Evolutionary conservation across 2,888 invertebrate genomes (phyloP), one percentile per base, ranked within the genome.

Genomic region (Limulus polyphemus): DNA sequence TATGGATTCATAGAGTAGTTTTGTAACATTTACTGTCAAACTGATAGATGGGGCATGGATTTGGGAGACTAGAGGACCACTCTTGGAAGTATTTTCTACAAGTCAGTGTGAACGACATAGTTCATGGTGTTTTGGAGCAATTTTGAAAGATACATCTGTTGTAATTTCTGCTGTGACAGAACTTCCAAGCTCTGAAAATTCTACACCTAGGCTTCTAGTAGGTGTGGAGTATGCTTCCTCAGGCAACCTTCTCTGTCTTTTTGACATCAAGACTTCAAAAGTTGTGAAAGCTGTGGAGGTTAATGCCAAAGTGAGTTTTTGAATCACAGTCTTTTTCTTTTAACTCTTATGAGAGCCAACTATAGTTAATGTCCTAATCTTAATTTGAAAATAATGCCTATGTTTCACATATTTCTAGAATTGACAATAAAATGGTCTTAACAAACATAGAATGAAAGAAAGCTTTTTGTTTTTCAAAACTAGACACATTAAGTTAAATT

Each of bases 61-160:
- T 58, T 65, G 63, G 52, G n/a, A 62, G 3, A 60, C 62, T 2
- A 59, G 57, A 50, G 60, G 58, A 17, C 59, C 65, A 11, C 48
- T 55, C 12, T 61, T 65, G 11, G 58, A 62, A 32, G 48, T 65
- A 17, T 64, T 58, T 56, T 58, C 49, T 47, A 61, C 61, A 7
- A 59, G 64, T 50, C 65, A 16, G 52, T 54, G 60, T 46, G 62
- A 62, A 54, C 60, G 61, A 60, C 59, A 56, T 56, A 64, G 65
- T 2, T 57, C 57, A 14, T 56, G 61, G 50, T 60, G 52, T 54
- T 62, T 63, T 60, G 56, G 54, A 54, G 49, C 62, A 16, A 57
- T 59, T 10, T 55, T 61, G 12, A 63, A 63, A 48, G 61, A 63
- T 54, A 57, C 62, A n/a, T 57, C 55, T 47, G 63, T 61, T 12